Percentiles rank a stretch among this genome's conserved stretches.
Conservation (phyloP, 2,113 vertebrate species). For the Trachemys scripta region DNA sequence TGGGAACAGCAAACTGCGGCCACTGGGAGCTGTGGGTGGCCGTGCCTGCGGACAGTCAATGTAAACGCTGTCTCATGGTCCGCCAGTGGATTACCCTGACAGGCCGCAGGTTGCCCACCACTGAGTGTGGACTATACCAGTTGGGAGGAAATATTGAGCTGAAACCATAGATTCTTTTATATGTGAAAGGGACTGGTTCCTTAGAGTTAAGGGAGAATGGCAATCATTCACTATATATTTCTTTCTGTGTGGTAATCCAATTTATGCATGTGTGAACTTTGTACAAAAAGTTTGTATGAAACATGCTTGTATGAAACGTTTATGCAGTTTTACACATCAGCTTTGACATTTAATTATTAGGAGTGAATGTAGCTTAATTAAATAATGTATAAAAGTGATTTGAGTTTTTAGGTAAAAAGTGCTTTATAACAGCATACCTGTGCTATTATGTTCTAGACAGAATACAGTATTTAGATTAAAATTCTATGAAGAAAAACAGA, state of each 20-base stretch:
- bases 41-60: no score
- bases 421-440: background rate
- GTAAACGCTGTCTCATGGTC: no score
- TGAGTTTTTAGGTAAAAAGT: background rate
- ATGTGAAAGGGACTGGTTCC: background rate
- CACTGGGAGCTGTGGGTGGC: no score
- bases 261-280: background rate
- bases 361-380: constrained; percentile 41
- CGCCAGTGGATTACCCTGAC: no score
- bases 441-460: constrained; percentile 9
- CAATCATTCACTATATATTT: accelerated
- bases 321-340: background rate
- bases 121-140: background rate
- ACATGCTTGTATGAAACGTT: background rate
- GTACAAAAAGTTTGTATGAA: background rate
- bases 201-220: accelerated
- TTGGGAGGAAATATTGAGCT: background rate
- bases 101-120: no score
- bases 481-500: constrained; percentile 55
- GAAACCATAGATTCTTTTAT: accelerated
- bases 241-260: accelerated
- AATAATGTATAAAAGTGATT: background rate
- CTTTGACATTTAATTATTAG: background rate
- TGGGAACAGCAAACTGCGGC: no score
- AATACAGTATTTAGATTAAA: constrained; percentile 38